Percentiles rank a stretch among this genome's conserved stretches.
These are phyloP conservation scores for Calvadosia cruxmelitensis DNA, from an alignment of 30 jellyfish, hydroid and myxozoan genomes.

Conservation along the genomic window DNA sequence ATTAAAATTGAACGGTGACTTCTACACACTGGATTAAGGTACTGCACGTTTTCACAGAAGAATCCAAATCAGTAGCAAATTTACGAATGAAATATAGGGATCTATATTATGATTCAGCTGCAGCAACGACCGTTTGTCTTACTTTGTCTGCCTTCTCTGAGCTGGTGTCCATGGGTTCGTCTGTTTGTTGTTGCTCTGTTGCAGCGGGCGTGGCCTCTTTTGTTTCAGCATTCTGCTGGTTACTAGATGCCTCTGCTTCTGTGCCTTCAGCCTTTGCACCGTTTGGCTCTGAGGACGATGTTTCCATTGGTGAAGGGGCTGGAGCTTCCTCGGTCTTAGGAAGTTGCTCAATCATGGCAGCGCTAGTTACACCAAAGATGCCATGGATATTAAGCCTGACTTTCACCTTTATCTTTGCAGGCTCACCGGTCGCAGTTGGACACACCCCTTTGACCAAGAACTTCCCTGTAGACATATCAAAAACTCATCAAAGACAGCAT, in stretches of 20 bases:
- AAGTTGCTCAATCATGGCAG: conserved; percentile 61
- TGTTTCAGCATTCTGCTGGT: no score
- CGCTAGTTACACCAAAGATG: conserved; percentile 59
- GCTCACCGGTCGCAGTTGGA: conserved; percentile 68
- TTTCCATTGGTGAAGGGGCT: not conserved
- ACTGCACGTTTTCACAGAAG: no score
- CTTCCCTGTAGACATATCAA: conserved; percentile 28
- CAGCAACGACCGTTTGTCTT: no score
- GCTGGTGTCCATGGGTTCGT: conserved; percentile 15
- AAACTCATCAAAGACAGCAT: not conserved
- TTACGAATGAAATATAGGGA: no score
- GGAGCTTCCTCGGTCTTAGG: conserved; percentile 7
- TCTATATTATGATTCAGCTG: no score
- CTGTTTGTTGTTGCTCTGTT: conserved; percentile 11
- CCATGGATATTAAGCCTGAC: conserved; percentile 78
- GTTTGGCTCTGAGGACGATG: not conserved
- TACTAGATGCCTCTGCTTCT: not conserved
- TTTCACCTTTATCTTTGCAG: conserved; percentile 55
- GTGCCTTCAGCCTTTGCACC: conserved; percentile 15
- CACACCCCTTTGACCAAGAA: conserved; percentile 56
- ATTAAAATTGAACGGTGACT: no score
- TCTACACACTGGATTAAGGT: no score
- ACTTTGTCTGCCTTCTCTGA: not conserved
- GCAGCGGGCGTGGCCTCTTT: no score
- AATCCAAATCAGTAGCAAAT: no score